Evolutionary conservation across 2,113 vertebrate genomes (phyloP), one percentile per base, ranked within the genome.

Genomic region (Capreolus pygargus): DNA sequence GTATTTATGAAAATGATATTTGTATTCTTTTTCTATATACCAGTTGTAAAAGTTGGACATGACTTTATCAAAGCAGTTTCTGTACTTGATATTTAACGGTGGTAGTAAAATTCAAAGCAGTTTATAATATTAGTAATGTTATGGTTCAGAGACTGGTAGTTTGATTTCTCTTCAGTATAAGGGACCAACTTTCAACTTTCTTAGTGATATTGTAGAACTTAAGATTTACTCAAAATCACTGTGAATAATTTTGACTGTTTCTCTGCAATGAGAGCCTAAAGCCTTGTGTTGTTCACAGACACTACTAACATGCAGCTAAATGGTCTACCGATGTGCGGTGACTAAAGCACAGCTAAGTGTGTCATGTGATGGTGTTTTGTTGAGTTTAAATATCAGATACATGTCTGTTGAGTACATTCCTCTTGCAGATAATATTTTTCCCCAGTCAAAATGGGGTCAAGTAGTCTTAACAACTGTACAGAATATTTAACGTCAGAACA

Each of bases 1-100:
- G 52, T 92, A 93, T 86, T 78, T 91, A 33, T 50, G 86, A 87
- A 92, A 86, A 10, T 50, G 50, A 19, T 84, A 17, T 79, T 91
- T 86, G 45, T 52, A 23, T 74, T 87, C 7, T 79, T 84, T 92
- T 92, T 93, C 27, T 86, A 19, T 39, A 27, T 86, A 16, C n/a
- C 28, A 50, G 1, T 82, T 90, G 16, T 93, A 52, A 89, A 95
- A 74, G 28, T 89, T 94, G 79, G 91, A 92, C 33, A 55, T 89
- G 47, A 89, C 57, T 79, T 94, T 97, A 84, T 89, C 50, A 86
- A 95, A 95, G 84, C 61, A 94, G 15, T 81, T 82, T 84, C 43
- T 91, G 7, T 70, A 79, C 43, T 89, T 95, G 30, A 76, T 89
- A 86, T 88, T 96, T 91, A 50, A 74, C n/a, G 86, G 47, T 95